A percentile compares a stretch with the other conserved stretches of the same genome.
Evolutionary conservation across 37 sponge, comb jelly and placozoan genomes (phyloP).

Genomic region (Chondrosia reniformis): DNA sequence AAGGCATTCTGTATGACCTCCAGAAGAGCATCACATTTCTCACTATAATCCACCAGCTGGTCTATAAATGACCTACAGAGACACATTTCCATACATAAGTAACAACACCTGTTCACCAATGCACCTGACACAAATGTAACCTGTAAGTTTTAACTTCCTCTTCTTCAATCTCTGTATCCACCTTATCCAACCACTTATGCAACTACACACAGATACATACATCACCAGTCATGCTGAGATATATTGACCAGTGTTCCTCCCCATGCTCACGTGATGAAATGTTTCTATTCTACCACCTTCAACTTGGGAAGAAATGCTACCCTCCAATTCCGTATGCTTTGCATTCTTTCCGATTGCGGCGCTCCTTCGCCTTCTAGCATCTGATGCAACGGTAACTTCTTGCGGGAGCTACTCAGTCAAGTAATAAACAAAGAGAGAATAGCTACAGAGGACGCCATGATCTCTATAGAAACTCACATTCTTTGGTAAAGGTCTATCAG

Average conservation of each 20-base stretch:
- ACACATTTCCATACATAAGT: conserved; percentile 2
- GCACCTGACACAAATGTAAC: too few species aligned
- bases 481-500: background rate
- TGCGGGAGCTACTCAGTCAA: too few species aligned
- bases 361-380: too few species aligned
- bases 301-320: too few species aligned
- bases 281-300: background rate
- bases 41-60: conserved; percentile 70
- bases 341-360: too few species aligned
- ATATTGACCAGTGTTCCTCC: too few species aligned
- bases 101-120: background rate
- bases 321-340: too few species aligned
- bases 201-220: conserved; percentile 51
- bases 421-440: too few species aligned
- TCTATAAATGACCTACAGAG: conserved; percentile 51
- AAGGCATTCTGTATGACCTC: conserved; percentile 59
- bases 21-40: conserved; percentile 67
- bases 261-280: too few species aligned
- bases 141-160: conserved; percentile 54
- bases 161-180: conserved; percentile 41
- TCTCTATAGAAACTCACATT: background rate
- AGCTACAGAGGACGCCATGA: too few species aligned
- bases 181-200: conserved; percentile 56
- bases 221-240: too few species aligned
- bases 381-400: too few species aligned